These are phyloP conservation scores for Falco berigora DNA, from an alignment of 2,797 vertebrate genomes.

Conservation along the genomic window DNA sequence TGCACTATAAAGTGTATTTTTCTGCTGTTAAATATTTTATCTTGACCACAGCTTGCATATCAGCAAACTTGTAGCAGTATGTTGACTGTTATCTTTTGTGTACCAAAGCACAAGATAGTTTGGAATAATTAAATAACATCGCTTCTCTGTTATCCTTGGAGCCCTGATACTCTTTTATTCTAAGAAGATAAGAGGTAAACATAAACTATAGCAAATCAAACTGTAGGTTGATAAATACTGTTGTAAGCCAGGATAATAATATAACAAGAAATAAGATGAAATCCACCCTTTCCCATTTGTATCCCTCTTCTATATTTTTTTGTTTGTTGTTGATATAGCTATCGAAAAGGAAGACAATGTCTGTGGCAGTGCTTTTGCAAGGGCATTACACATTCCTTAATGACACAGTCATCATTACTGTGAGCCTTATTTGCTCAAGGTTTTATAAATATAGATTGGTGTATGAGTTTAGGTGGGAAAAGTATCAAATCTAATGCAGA, in stretches of 20 bases:
- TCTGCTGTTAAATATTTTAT: constrained; percentile 63
- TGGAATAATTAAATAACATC: constrained; percentile 71
- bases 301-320: constrained; percentile 38
- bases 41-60: constrained; percentile 61
- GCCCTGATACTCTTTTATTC: constrained; percentile 54
- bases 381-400: constrained; percentile 7
- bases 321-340: background rate
- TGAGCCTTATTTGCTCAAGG: constrained; percentile 19
- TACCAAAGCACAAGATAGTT: constrained; percentile 55
- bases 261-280: constrained; percentile 51
- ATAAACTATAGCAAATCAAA: constrained; percentile 59
- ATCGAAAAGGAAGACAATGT: background rate
- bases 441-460: constrained; percentile 16
- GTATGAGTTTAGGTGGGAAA: background rate
- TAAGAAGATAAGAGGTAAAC: constrained; percentile 64
- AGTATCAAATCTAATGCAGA: background rate
- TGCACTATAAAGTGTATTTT: constrained; percentile 34
- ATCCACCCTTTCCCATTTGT: constrained; percentile 11
- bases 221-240: constrained; percentile 53
- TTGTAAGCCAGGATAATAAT: constrained; percentile 57
- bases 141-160: constrained; percentile 43
- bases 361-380: constrained; percentile 1
- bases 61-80: constrained; percentile 63
- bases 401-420: background rate
- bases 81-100: constrained; percentile 71